Conservation (phyloP, 2,888 invertebrate genomes). For the Acrobasis suavella region DNA sequence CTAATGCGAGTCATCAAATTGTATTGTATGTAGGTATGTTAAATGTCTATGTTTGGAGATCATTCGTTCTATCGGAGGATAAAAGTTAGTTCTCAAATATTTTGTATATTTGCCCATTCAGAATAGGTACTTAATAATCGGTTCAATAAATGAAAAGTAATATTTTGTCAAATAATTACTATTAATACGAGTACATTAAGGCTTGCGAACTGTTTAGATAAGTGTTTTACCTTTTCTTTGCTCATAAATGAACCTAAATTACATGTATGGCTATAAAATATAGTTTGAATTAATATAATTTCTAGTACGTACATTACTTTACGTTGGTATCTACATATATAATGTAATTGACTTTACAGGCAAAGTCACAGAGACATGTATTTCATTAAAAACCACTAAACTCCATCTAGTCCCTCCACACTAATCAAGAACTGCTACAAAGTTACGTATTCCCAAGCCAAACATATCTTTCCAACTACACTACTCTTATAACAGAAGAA, state of each 20-base stretch:
- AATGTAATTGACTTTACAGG: neutral
- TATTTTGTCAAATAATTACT: too few relatives aligned
- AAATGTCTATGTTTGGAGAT: neutral
- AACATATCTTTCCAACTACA: neutral
- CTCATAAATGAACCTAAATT: too few relatives aligned
- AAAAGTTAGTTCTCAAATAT: neutral
- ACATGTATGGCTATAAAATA: too few relatives aligned
- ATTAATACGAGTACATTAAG: too few relatives aligned
- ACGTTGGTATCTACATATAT: too few relatives aligned
- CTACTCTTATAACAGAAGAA: neutral
- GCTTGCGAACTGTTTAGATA: too few relatives aligned
- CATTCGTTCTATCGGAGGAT: neutral
- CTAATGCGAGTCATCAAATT: neutral
- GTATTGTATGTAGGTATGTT: neutral
- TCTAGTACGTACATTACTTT: too few relatives aligned
- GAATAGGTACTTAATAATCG: too few relatives aligned
- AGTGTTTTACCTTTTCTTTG: too few relatives aligned
- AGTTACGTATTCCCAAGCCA: constrained; percentile 14
- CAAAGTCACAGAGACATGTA: neutral
- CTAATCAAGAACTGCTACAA: constrained; percentile 28
- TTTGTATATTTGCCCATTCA: too few relatives aligned
- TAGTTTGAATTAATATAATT: too few relatives aligned
- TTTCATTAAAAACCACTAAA: constrained; percentile 25
- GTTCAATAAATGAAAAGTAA: too few relatives aligned
- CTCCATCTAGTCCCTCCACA: constrained; percentile 26